Conservation (phyloP, 2,113 vertebrate genomes). For the Myiagra hebetior region DNA sequence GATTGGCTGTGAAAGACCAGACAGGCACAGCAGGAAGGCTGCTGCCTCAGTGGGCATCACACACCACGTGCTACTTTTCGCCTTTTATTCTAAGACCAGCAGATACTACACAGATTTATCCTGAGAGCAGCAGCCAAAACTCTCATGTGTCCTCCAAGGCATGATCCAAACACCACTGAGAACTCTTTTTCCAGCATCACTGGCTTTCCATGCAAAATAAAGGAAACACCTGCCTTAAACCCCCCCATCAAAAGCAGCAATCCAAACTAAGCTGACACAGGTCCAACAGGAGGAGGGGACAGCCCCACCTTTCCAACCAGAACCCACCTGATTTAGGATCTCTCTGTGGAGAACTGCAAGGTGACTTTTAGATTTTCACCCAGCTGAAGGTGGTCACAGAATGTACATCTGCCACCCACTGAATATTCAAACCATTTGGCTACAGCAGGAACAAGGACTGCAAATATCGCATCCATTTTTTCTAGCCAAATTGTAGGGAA, state of each 20-base stretch:
- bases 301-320: background rate
- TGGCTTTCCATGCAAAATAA: background rate
- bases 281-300: background rate
- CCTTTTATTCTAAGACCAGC: background rate
- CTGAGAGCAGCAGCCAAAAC: background rate
- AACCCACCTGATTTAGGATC: background rate
- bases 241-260: background rate
- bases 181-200: background rate
- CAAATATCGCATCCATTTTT: background rate
- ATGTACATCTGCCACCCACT: background rate
- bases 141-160: background rate
- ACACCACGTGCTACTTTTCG: background rate
- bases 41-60: background rate
- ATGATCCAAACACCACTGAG: background rate
- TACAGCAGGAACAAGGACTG: background rate
- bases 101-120: background rate
- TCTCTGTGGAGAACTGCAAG: background rate
- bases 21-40: background rate
- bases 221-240: fast-evolving
- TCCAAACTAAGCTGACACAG: background rate
- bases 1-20: background rate
- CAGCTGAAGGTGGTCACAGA: background rate
- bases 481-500: fast-evolving
- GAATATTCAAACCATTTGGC: background rate
- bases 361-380: fast-evolving